Conservation (phyloP, 2,113 vertebrate genomes). For the Pristiophorus japonicus region DNA sequence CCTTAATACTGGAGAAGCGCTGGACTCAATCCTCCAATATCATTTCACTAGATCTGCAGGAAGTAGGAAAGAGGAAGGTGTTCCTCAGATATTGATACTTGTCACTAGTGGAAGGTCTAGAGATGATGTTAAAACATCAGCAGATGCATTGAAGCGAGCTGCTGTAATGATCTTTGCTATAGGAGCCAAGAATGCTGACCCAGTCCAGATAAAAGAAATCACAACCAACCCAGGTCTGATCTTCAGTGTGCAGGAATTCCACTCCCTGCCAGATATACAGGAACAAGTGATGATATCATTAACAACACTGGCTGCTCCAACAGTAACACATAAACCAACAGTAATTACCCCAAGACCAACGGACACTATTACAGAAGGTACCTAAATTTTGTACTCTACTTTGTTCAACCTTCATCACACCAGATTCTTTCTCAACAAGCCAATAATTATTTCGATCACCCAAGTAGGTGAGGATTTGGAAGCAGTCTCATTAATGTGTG, state of each 20-base stretch:
- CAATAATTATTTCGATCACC: not conserved
- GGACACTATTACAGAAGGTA: not conserved
- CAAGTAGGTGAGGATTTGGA: not conserved
- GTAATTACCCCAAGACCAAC: not conserved
- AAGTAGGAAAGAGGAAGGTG: constrained; percentile 66
- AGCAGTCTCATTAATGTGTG: not conserved
- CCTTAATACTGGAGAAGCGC: constrained; percentile 68
- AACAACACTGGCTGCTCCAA: constrained; percentile 54
- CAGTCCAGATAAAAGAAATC: constrained; percentile 60
- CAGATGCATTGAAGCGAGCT: constrained; percentile 58
- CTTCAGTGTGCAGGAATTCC: constrained; percentile 55
- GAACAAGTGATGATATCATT: constrained; percentile 53
- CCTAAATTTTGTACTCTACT: not conserved
- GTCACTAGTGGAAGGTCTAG: constrained; percentile 77
- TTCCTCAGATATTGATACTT: constrained; percentile 83
- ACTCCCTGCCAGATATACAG: constrained; percentile 50
- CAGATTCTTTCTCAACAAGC: not conserved
- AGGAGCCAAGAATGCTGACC: constrained; percentile 67
- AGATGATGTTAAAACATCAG: constrained; percentile 63
- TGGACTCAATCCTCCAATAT: constrained; percentile 68
- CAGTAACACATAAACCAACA: not conserved
- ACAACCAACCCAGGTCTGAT: constrained; percentile 82
- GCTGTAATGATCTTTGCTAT: constrained; percentile 79
- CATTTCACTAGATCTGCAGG: constrained; percentile 72
- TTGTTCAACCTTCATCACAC: not conserved